These are phyloP conservation scores for Burhinus oedicnemus DNA, from an alignment of 2,113 vertebrate genomes.

Conservation along the genomic window DNA sequence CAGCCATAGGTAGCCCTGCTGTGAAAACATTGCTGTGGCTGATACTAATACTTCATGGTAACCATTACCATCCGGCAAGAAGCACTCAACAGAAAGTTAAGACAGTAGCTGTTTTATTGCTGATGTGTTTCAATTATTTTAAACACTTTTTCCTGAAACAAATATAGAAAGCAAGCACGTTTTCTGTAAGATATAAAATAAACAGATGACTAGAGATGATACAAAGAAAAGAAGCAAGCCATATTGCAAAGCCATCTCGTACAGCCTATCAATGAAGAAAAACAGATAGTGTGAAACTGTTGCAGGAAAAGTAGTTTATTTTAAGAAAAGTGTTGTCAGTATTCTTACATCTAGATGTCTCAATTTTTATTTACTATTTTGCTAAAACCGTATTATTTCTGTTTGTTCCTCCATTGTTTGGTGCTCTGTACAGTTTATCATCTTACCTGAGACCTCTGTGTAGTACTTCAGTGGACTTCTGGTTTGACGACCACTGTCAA, in stretches of 20 bases:
- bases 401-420: neutral
- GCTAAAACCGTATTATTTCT: neutral
- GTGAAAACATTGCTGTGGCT: slow-evolving; percentile 23
- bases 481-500: neutral
- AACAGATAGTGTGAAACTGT: neutral
- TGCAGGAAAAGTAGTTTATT: neutral
- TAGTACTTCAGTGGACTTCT: neutral
- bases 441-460: neutral
- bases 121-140: neutral
- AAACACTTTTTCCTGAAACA: neutral
- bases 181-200: neutral
- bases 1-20: neutral
- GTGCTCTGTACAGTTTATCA: neutral
- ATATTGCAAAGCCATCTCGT: neutral
- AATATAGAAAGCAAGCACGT: neutral
- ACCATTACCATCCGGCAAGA: neutral
- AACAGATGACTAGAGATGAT: neutral
- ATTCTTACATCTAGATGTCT: neutral
- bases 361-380: neutral
- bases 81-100: neutral
- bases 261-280: neutral
- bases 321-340: neutral
- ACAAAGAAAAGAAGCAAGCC: neutral
- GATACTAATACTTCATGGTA: neutral
- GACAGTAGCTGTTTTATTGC: neutral